Base-by-base conservation (phyloP, 1,140 invertebrate genomes). In the Drosophila miranda region DNA sequence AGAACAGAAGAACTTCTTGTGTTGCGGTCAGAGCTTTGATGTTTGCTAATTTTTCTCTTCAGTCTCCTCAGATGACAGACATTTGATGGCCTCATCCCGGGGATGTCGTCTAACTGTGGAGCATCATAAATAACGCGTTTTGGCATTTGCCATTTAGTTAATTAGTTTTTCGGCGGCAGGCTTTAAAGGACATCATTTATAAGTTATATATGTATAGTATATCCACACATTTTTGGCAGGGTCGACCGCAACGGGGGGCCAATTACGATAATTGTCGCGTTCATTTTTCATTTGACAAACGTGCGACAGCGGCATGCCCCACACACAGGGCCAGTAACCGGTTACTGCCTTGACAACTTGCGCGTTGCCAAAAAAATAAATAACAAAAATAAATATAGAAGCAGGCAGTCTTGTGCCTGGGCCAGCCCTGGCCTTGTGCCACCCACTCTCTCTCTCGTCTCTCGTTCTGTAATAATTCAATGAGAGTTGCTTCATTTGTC, bases 251-350 rank as follows among this genome's bases (percentile, higher is more conserved):
- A 63, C 54, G 64, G 59, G 60, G 61, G 46, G 63, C 49, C 82
- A 86, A 87, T 86, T 87, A 86, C 74, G 71, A 87, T 86, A 86
- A 86, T 86, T 87, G 81, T 81, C 53, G 68, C 76, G 75, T 83
- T 82, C 75, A 83, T 88, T 87, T 88, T 83, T 88, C 83, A 88
- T 86, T 86, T 86, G 71, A 87, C 74, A 83, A 60, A 69, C 64
- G 59, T 71, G 71, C 68, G 71, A 61, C 77, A 80, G 77, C 43
- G 8, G 8, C 30, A 2, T 11, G 11, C 34, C 13, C 34, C 34
- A 38, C 34, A 38, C 34, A 38, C 21, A 34, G 60, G 16, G 21
- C 28, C 64, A 68, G 62, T 68, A 49, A 66, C 59, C 71, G 67
- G 77, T 52, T 56, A 53, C 78, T 56, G 59, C 42, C 78, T 54